Conservation (phyloP, 2,888 invertebrate genomes). For the Corythucha ciliata region DNA sequence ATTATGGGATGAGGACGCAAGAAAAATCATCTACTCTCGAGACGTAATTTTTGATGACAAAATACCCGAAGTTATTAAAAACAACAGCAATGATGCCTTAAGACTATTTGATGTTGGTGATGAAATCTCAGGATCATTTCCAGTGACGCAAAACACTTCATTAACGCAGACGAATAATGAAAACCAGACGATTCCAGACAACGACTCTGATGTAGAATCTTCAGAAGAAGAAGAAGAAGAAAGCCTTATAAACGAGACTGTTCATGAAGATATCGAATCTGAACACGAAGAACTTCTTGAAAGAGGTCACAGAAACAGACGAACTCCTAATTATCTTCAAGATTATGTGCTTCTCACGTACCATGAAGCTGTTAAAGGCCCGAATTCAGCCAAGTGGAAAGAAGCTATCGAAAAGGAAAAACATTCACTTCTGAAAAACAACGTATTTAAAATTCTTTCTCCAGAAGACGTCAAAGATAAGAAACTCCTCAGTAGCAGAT, state of each 20-base stretch:
- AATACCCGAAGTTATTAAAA: background rate
- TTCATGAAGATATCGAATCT: background rate
- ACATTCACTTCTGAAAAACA: background rate
- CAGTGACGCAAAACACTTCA: no score
- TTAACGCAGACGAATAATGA: no score
- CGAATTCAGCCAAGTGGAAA: conserved; percentile 22
- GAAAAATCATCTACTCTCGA: conserved; percentile 15
- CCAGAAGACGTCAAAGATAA: conserved; percentile 28
- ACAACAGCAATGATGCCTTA: background rate
- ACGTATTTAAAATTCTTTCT: background rate
- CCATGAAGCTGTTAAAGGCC: conserved; percentile 18
- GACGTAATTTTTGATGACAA: background rate
- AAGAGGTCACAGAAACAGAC: background rate
- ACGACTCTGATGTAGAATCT: no score
- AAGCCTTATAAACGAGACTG: background rate
- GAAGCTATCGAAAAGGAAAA: conserved; percentile 25
- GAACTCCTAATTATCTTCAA: background rate
- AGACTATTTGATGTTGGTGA: background rate
- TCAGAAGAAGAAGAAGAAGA: background rate
- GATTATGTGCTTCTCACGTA: conserved; percentile 21
- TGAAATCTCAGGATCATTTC: background rate
- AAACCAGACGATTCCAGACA: no score
- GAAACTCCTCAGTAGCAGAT: conserved; percentile 7
- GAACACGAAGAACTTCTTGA: background rate
- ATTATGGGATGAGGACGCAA: conserved; percentile 2